Conservation (phyloP, 1,140 invertebrate genomes). For the Neodiprion virginianus region DNA sequence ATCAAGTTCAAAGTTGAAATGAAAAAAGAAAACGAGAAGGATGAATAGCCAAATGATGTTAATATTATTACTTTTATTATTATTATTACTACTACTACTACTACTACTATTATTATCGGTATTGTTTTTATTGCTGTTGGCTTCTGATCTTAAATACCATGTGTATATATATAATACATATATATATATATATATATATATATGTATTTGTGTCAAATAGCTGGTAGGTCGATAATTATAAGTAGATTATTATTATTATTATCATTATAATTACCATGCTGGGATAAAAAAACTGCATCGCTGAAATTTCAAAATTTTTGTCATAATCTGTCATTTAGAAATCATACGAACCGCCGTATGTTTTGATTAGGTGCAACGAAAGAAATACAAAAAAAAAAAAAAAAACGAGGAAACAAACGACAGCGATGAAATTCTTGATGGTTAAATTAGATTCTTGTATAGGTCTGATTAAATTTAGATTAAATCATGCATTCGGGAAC, state of each 20-base stretch:
- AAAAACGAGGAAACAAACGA: too few relatives aligned
- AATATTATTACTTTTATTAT: neutral
- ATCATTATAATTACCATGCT: neutral
- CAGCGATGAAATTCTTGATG: neutral
- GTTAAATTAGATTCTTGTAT: neutral
- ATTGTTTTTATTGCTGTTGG: conserved; percentile 44
- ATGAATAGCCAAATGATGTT: conserved; percentile 7
- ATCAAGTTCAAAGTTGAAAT: neutral
- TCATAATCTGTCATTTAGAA: neutral
- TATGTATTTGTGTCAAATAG: conserved; percentile 42
- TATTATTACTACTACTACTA: conserved; percentile 1
- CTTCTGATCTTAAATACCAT: conserved; percentile 37
- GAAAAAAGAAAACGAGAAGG: conserved; percentile 19
- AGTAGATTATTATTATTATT: neutral
- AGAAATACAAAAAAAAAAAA: neutral
- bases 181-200: conserved; percentile 22
- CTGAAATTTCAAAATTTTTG: neutral
- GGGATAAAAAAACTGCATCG: neutral
- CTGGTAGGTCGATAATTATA: neutral
- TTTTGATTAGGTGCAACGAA: neutral
- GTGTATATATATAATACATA: conserved; percentile 21
- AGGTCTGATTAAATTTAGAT: neutral
- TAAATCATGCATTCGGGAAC: too few relatives aligned
- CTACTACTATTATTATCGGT: conserved; percentile 28
- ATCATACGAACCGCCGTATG: too few relatives aligned